Base-by-base conservation (phyloP, 1,140 invertebrate genomes). In the Apis dorsata region DNA sequence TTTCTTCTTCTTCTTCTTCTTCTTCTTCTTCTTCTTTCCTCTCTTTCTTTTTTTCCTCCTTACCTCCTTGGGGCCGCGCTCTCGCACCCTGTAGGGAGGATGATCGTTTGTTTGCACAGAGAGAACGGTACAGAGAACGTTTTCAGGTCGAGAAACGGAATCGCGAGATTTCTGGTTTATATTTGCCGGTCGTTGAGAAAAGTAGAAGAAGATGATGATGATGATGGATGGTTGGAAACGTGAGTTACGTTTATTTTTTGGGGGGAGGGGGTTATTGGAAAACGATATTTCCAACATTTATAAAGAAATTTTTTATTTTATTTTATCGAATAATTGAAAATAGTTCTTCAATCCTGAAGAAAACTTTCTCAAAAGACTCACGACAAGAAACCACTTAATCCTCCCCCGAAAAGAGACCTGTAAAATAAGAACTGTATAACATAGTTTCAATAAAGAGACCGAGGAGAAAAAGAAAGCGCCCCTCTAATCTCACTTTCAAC, bases 21-120 rank as follows among this genome's bases (percentile, higher is more conserved):
- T 3, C 34, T 44, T 4, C 28, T 34, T 19, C 60, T 63, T 44
- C 2, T 44, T 44, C 34, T 44, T 44, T 53, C 57, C 51, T n/a
- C 57, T 13, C n/a, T n/a, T n/a, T 21, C 17, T 59, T 65, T 62
- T 71, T 71, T 5, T 34, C 34, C 2, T 28, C 28, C 28, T 28
- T 28, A 2, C 12, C 63, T 65, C 19, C 60, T 63, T 28, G 17
- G 34, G 65, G 57, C 11, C 72, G 21, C 28, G 21, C 28, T 19
- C 28, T 72, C 44, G 55, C 44, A 13, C 66, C 44, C 66, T 15
- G 66, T 17, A 3, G 15, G 10, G 17, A 28, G 49, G 49, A 57
- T 21, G 28, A 70, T 51, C 24, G 28, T 73, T 73, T 73, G 71
- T 59, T 73, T 73, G 71, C 53, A 57, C 53, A 73, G 53, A 34